Evolutionary conservation across 1,140 invertebrate species (phyloP), one percentile per base, ranked within the genome.

Genomic region (Cephus cinctus): DNA sequence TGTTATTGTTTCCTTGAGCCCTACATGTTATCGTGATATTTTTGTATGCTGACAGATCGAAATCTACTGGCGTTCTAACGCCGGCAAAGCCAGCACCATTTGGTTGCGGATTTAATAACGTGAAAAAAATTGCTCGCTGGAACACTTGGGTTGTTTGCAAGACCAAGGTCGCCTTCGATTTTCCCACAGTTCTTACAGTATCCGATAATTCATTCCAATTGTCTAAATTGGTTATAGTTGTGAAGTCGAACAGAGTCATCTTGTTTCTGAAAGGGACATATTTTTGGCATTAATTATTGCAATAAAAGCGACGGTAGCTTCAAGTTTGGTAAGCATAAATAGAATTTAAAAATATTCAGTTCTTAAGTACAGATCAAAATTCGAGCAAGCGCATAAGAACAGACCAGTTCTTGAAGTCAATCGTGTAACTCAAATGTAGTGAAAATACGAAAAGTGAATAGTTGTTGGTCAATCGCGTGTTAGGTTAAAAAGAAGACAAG

Each of bases 71-170:
- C 1, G 71, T 80, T 25, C 78, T 64, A 38, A 84, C 75, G 6
- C 85, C 85, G 30, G 84, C 84, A 66, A 88, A 87, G 4, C 84
- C 83, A 21, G 86, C 86, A 1, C 85, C 85, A 52, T 87, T 86
- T 5, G 79, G 72, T 66, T 87, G 85, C 4, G 86, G 85, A 63
- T 86, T 86, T 4, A 88, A 61, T 11, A 87, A 56, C 3, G 81
- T 80, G 54, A 87, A 88, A 47, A 88, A 81, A 56, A 88, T 71
- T 0, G 80, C 85, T 58, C 81, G 67, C 65, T 85, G 82, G 49
- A 83, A 85, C 20, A 75, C 46, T 51, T 76, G 67, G 3, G 79
- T 81, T 56, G 82, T 84, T 60, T 85, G 80, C 16, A 86, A 53
- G 3, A 77, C 73, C 6, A 87, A 58, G 1, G 71, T 60, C 2